These are phyloP conservation scores for Sminthurinus signatus DNA, from an alignment of 1,140 invertebrate species.

Conservation along the genomic window DNA sequence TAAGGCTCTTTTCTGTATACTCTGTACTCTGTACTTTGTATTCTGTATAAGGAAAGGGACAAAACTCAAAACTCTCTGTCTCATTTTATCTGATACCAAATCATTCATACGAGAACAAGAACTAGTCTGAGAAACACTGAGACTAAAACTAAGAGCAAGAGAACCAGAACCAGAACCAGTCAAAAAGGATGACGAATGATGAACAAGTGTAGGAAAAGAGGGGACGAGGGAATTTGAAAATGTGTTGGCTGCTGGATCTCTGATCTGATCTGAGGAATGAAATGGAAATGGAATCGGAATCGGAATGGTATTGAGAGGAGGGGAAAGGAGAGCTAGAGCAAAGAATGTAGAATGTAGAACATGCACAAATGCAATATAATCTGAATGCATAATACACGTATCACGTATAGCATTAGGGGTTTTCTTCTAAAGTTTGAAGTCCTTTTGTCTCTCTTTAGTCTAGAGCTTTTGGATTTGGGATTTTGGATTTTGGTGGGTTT, in stretches of 20 bases:
- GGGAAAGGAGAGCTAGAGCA: too few species aligned
- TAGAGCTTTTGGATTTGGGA: too few species aligned
- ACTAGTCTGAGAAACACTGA: too few species aligned
- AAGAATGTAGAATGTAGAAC: not conserved
- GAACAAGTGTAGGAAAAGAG: too few species aligned
- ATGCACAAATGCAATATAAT: not conserved
- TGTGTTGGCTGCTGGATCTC: too few species aligned
- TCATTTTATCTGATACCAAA: not conserved
- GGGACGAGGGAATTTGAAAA: too few species aligned
- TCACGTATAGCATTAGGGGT: not conserved
- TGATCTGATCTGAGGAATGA: too few species aligned
- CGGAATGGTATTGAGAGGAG: too few species aligned
- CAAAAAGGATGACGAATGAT: too few species aligned
- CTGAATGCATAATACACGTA: not conserved
- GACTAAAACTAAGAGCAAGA: too few species aligned
- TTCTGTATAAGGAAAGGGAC: not conserved
- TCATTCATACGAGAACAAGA: not conserved
- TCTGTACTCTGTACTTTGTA: not conserved
- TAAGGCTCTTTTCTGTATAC: not conserved
- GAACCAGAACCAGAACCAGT: not conserved
- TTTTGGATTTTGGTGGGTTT: slow-evolving; percentile 1
- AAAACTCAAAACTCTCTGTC: too few species aligned
- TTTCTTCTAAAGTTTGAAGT: not conserved
- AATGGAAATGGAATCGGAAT: too few species aligned
- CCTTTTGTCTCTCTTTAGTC: not conserved